Base-by-base conservation (phyloP, 1,140 invertebrate species). In the Diachasma alloeum region DNA sequence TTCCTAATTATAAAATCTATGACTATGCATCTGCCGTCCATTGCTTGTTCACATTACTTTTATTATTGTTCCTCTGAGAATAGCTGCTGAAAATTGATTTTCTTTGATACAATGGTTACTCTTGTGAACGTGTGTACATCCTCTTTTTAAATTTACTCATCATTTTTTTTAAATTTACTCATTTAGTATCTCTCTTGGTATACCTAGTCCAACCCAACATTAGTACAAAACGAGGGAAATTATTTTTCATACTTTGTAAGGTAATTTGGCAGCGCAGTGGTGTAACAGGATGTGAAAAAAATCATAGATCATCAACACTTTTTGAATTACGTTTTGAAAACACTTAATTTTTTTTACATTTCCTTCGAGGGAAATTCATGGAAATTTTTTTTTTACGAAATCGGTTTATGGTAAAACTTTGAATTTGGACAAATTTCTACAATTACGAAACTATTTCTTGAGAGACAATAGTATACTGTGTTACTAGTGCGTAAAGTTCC, bases 1-100 rank as follows among this genome's bases (percentile, higher is more conserved):
- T 48, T 26, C 39, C 44, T 71, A 46, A 71, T 44, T 71, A 71
- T 26, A 63, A 63, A 63, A 63, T 63, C 24, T 24, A 63, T 63
- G 59, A 63, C 59, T 63, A 63, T 31, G 24, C 9, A 1, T 63
- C 24, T 63, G 19, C 24, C 59, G 22, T 13, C 19, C 59, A 63
- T 63, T 63, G 24, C 24, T 63, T 15, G 15, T 24, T 63, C 19
- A 19, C 13, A 26, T 24, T 63, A 26, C 24, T 63, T 63, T 63
- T 26, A 26, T 63, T 15, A 26, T 63, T 26, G 19, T 31, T 63
- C 15, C 24, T 24, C 22, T 63, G 48, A 53, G 17, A 63, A 26
- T 63, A 26, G 59, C 59, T 63, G 22, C 59, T 26, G 10, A 63
- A 26, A 63, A 26, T 24, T 63, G 6, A 26, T 63, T 63, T 63